phyloP scores from a whole-genome alignment of 2,797 vertebrate species.

The Novumbra hubbsi region DNA sequence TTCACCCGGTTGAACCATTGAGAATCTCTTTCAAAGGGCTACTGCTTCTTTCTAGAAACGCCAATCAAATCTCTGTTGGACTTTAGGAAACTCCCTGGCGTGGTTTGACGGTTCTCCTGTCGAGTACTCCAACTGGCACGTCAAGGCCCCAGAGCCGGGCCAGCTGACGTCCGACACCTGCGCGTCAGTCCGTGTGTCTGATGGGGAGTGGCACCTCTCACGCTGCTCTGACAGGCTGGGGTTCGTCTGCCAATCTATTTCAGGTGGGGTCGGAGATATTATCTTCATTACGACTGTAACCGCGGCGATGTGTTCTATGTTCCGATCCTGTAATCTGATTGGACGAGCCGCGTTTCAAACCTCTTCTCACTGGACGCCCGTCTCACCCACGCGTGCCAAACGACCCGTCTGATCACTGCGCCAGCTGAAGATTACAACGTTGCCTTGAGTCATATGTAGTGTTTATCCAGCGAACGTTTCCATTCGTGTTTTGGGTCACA shows the following conservation, averaged over 20 bases:
- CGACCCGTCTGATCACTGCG: too few species aligned
- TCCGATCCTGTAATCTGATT: background rate
- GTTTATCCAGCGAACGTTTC: too few species aligned
- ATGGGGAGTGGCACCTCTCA: conserved; percentile 82
- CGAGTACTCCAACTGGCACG: conserved; percentile 85
- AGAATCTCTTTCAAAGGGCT: conserved; percentile 2
- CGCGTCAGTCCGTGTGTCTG: conserved; percentile 71
- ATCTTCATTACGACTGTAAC: background rate
- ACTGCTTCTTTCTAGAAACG: too few species aligned
- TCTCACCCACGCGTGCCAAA: too few species aligned
- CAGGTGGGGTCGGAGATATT: conserved; percentile 67
- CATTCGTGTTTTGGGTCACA: too few species aligned
- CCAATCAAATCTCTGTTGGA: conserved; percentile 11
- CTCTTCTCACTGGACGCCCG: too few species aligned
- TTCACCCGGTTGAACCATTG: background rate
- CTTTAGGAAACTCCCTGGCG: conserved; percentile 75
- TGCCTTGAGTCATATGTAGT: too few species aligned
- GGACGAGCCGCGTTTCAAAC: too few species aligned
- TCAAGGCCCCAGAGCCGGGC: conserved; percentile 72
- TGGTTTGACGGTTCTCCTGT: conserved; percentile 84
- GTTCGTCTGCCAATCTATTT: conserved; percentile 85
- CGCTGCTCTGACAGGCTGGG: conserved; percentile 78
- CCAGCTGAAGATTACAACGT: too few species aligned
- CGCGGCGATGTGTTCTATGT: background rate
- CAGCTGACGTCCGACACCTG: conserved; percentile 74